Evolutionary conservation across 2,888 invertebrate genomes (phyloP).

Genomic region (Drepanosiphum platanoidis): DNA sequence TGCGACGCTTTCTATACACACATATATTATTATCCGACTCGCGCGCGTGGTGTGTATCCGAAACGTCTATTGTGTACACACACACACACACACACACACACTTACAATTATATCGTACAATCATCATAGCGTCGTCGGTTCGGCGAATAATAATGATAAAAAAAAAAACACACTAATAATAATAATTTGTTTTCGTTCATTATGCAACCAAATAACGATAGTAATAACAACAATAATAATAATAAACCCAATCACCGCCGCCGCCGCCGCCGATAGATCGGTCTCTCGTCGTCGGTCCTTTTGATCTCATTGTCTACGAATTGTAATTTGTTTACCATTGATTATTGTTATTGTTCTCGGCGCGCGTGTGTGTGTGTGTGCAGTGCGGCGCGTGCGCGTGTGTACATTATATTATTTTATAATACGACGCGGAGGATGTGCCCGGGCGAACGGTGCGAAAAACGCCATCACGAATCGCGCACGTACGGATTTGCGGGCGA

Average conservation of each 20-base stretch:
- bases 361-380: background rate
- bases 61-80: conserved; percentile 20
- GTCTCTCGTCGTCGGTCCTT: background rate
- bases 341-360: conserved; percentile 47
- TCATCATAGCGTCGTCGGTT: background rate
- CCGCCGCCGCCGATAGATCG: background rate
- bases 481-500: too few relatives aligned
- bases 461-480: conserved; percentile 22
- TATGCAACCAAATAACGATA: conserved; percentile 51
- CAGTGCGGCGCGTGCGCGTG: background rate
- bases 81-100: background rate
- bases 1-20: too few relatives aligned
- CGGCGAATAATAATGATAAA: conserved; percentile 53
- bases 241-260: conserved; percentile 46
- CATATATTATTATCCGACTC: background rate
- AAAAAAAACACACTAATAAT: conserved; percentile 35
- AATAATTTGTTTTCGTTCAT: conserved; percentile 59
- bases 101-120: conserved; percentile 19
- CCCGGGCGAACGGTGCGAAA: background rate
- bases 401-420: too few relatives aligned
- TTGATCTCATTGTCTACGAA: conserved; percentile 59
- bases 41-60: background rate
- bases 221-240: conserved; percentile 38
- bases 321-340: conserved; percentile 60
- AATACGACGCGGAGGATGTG: too few relatives aligned